Base-by-base conservation (phyloP, 2,113 vertebrate genomes). In the Butorides virescens region DNA sequence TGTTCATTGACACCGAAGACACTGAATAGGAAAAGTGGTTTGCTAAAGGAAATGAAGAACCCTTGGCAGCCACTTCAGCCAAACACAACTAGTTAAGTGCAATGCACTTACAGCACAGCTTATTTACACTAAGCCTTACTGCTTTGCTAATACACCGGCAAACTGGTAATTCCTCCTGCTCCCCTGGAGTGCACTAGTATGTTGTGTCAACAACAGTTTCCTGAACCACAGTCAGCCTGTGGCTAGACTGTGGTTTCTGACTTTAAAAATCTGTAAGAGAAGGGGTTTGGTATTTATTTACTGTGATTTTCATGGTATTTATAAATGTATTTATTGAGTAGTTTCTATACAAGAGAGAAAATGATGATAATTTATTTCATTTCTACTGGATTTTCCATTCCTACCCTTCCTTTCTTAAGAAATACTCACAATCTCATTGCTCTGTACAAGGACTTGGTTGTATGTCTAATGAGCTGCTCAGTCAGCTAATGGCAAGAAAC, bases 161-260 rank as follows among this genome's bases (percentile, higher is more conserved):
- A 96, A 90, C 34, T 22, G 37, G 8, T 13, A n/a, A 70, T 53
- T 61, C 53, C 81, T 85, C 77, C 81, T 79, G 77, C 95, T 97
- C 96, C 95, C 67, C 71, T 93, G 95, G 95, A 94, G 95, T 27
- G 30, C 59, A 10, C 53, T 39, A 7, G 97, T 97, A 97, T 95
- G 96, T 95, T 97, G 97, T 91, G 95, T 97, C 81, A 97, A 97
- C 97, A 97, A 30, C 77, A 87, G 66, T 15, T 19, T 62, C 53
- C 66, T 49, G 34, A 70, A 7, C 7, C 47, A 53, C 42, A 44
- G 42, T 44, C 42, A 6, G 79, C 84, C 93, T 9, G 61, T 63
- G 80, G 36, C 68, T 61, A 27, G 47, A 32, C 84, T 67, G 36
- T 30, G 62, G 76, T 26, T 36, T 56, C 62, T 39, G 13, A 52